Evolutionary conservation across 1,140 invertebrate species (phyloP), one percentile per base, ranked within the genome.

Genomic region (Lerema accius): DNA sequence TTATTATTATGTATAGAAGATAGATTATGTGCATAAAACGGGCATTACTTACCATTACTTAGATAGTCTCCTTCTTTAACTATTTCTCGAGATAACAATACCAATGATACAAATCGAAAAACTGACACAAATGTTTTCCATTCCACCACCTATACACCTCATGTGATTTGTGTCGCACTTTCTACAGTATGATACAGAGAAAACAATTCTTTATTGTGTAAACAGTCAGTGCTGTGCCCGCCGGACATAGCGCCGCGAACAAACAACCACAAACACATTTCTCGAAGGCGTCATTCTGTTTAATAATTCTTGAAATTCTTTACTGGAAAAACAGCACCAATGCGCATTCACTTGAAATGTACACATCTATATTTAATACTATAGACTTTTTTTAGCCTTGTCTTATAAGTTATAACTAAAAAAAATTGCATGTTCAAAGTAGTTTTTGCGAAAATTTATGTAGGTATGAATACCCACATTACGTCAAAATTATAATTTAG

Each of bases 261-360:
- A 71, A 65, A 73, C 69, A 68, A 73, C 76, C 66, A 71, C 59
- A 72, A 63, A 32, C 46, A 11, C 55, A 45, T 55, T 73, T 69
- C 62, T 65, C 68, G 17, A 58, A 62, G 67, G 26, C 42, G 19
- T 40, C 28, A 55, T 78, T 81, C 69, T 77, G 78, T 86, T 86
- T 78, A 80, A 62, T 60, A 69, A 86, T 85, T 81, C 78, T 69
- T 49, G 51, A 70, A 74, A 88, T 78, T 80, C 59, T 69, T 71
- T 49, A 59, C 26, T 59, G 67, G 46, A 65, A 80, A 78, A 81
- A 80, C 66, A 70, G 59, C 40, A 49, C 42, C 60, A 60, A 50
- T 50, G 69, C 77, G 68, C 76, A 77, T 76, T 78, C 71, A 40
- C 14, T 53, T 45, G 19, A 26, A 28, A 49, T 14, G 55, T 53